Conservation (phyloP, 2,797 vertebrate species). For the Pseudopleuronectes americanus region DNA sequence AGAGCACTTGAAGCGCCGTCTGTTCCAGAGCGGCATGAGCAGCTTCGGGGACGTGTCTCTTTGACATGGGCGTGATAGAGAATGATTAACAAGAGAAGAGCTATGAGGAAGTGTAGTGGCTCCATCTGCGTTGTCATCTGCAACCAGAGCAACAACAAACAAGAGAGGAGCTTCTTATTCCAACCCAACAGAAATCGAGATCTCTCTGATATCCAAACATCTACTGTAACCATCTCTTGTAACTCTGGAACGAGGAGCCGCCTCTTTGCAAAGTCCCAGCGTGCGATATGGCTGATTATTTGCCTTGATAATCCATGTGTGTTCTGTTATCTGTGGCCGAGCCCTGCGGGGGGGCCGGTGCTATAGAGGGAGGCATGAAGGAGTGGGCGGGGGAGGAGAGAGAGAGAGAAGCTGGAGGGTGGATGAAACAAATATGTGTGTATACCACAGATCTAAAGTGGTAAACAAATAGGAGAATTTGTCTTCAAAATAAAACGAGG, state of each 20-base stretch:
- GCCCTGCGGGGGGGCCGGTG: constrained; percentile 19
- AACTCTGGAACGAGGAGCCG: constrained; percentile 5
- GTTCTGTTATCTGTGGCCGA: constrained; percentile 51
- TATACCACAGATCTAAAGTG: too few species aligned
- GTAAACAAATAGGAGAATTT: too few species aligned
- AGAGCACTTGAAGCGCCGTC: constrained; percentile 65
- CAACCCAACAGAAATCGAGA: background rate
- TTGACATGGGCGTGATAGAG: constrained; percentile 26
- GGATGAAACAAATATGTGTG: background rate
- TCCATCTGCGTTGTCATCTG: constrained; percentile 15
- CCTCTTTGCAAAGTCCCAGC: constrained; percentile 19
- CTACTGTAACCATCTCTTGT: too few species aligned
- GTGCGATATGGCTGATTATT: constrained; percentile 31
- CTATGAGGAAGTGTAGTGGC: constrained; percentile 3
- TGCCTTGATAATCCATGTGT: constrained; percentile 54
- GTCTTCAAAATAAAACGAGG: too few species aligned
- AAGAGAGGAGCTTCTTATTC: background rate
- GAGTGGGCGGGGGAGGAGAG: constrained; percentile 39
- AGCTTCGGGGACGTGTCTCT: constrained; percentile 45
- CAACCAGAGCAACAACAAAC: background rate
- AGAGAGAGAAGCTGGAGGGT: background rate
- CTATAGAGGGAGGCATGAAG: constrained; percentile 43
- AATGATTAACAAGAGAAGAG: constrained; percentile 30
- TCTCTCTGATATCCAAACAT: background rate
- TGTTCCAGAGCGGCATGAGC: constrained; percentile 52